These are phyloP conservation scores for Mythimna albipuncta DNA, from an alignment of 2,888 invertebrate genomes.

Conservation along the genomic window DNA sequence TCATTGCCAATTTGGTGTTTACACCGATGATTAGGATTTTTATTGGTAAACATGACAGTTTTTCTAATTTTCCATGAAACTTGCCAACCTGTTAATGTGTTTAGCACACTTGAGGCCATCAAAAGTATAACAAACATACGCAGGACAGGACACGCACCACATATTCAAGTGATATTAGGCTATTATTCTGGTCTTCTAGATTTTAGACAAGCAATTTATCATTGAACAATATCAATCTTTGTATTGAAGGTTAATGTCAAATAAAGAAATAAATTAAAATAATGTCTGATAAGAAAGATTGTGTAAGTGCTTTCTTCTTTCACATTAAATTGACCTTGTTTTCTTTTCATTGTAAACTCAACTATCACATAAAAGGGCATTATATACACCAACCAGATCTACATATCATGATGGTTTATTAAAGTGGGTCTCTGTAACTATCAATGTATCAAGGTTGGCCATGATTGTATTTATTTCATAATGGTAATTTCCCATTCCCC, in stretches of 20 bases:
- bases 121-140: not conserved
- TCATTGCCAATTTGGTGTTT: slow-evolving; percentile 38
- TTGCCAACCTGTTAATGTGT: slow-evolving; percentile 1
- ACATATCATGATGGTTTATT: not conserved
- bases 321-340: not conserved
- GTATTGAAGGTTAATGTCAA: not conserved
- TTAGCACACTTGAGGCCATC: not conserved
- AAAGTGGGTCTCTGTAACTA: not conserved
- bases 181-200: not conserved
- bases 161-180: not conserved
- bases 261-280: slow-evolving; percentile 6
- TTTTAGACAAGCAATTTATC: not conserved
- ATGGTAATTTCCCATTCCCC: slow-evolving; percentile 10
- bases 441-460: not conserved
- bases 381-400: too few species aligned
- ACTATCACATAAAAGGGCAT: not conserved
- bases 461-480: not conserved
- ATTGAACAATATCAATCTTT: not conserved
- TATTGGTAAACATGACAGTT: not conserved
- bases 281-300: slow-evolving; percentile 7
- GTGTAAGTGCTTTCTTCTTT: slow-evolving; percentile 6
- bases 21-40: not conserved
- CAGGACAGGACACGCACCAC: not conserved
- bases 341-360: not conserved
- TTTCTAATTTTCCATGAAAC: not conserved